Evolutionary conservation across 2,888 invertebrate genomes (phyloP).

Genomic region (Chloroclystis v-ata): DNA sequence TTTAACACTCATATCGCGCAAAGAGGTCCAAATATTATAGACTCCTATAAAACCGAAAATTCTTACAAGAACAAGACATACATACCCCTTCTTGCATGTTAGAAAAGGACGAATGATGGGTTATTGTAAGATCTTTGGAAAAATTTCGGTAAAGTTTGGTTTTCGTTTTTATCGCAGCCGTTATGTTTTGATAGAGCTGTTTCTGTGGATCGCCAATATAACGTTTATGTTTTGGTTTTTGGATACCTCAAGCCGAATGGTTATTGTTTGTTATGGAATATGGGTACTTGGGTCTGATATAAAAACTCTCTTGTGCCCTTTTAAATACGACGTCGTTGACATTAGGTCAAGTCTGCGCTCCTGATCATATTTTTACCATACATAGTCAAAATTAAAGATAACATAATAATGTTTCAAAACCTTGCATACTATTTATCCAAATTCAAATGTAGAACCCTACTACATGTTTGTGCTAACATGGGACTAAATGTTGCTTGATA

Average conservation of each 20-base stretch:
- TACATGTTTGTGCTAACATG: too few relatives aligned
- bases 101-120: constrained; percentile 53
- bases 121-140: constrained; percentile 72
- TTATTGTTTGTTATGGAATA: constrained; percentile 40
- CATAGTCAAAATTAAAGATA: too few relatives aligned
- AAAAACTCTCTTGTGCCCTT: neutral
- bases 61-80: constrained; percentile 56
- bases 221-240: constrained; percentile 75
- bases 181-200: constrained; percentile 78
- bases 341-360: neutral
- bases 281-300: constrained; percentile 1
- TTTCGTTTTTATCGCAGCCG: constrained; percentile 76
- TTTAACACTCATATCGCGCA: constrained; percentile 70
- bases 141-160: constrained; percentile 71
- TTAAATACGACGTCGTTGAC: neutral
- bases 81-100: constrained; percentile 38
- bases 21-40: constrained; percentile 73
- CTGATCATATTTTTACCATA: too few relatives aligned
- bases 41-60: constrained; percentile 70
- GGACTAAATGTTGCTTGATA: too few relatives aligned
- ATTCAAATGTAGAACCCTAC: too few relatives aligned
- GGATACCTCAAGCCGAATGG: constrained; percentile 43
- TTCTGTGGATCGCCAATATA: constrained; percentile 69
- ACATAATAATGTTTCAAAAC: too few relatives aligned
- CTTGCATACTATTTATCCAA: too few relatives aligned